A percentile compares a stretch with the other conserved stretches of the same genome.
Evolutionary conservation across 2,888 invertebrate genomes (phyloP).

Genomic region (Pycnomerus fuliginosus): DNA sequence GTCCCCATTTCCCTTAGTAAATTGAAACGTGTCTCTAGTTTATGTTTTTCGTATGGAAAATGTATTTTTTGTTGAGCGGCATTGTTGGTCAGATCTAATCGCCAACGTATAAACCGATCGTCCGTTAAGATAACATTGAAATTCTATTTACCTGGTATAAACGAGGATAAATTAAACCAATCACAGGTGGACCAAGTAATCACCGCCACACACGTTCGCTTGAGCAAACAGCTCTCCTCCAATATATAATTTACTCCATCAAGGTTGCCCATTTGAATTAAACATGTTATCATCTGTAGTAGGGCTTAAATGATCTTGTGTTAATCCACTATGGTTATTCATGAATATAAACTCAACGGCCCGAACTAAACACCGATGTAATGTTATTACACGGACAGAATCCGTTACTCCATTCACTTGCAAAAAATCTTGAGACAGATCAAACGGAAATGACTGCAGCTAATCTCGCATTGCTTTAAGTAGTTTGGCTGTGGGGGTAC

Average conservation of each 20-base stretch:
- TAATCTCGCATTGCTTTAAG: no score
- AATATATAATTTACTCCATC: constrained; percentile 23
- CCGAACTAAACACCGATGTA: no score
- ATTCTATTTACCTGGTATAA: constrained; percentile 21
- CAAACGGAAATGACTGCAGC: no score
- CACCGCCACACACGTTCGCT: constrained; percentile 23
- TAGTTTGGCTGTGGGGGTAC: no score
- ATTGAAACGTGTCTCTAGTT: constrained; percentile 17
- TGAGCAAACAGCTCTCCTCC: constrained; percentile 14
- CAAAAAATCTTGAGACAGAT: no score
- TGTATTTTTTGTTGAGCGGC: no score
- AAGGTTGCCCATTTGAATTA: constrained; percentile 24
- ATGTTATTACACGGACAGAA: no score
- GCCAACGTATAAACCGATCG: no score
- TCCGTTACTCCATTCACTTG: no score
- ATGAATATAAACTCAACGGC: no score
- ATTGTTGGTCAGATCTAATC: no score
- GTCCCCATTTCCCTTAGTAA: constrained; percentile 8
- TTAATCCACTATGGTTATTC: constrained; percentile 23
- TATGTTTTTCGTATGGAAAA: no score
- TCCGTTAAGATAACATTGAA: constrained; percentile 20
- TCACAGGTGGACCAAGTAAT: constrained; percentile 23
- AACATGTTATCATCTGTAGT: constrained; percentile 23
- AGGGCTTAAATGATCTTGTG: constrained; percentile 20
- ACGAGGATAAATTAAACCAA: constrained; percentile 22